phyloP scores from a whole-genome alignment of 2,113 vertebrate species.

The Megalops atlanticus region DNA sequence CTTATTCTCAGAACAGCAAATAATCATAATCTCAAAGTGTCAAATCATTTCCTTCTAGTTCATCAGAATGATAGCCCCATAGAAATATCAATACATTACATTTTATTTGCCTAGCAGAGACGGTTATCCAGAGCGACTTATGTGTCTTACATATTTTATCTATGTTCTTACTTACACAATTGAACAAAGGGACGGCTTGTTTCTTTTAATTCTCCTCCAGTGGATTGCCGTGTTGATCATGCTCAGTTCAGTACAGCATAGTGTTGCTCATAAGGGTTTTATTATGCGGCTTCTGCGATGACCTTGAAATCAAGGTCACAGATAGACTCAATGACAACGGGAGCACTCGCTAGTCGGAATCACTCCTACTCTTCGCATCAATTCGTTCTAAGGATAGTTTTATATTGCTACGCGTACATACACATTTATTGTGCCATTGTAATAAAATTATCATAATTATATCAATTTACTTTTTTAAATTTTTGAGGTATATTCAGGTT shows the following conservation, averaged over 20 bases:
- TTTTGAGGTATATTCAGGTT: too few species aligned
- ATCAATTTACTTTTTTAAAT: neutral
- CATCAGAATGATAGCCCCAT: too few species aligned
- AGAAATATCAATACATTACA: too few species aligned
- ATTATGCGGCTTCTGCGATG: constrained; percentile 62
- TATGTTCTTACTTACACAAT: too few species aligned
- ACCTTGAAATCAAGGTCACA: constrained; percentile 75
- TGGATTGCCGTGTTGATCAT: neutral
- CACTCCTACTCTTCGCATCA: constrained; percentile 15
- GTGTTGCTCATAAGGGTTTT: constrained; percentile 61
- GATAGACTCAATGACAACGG: constrained; percentile 54
- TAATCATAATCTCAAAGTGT: too few species aligned
- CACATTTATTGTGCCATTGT: too few species aligned
- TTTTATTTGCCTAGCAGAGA: too few species aligned
- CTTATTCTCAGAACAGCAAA: too few species aligned
- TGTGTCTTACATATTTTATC: too few species aligned
- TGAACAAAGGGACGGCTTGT: neutral
- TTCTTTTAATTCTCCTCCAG: neutral
- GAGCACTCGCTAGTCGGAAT: constrained; percentile 43
- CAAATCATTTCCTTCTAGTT: too few species aligned
- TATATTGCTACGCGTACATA: neutral
- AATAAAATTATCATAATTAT: neutral
- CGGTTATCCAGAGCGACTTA: too few species aligned
- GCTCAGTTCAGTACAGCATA: constrained; percentile 53
- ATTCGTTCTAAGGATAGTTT: constrained; percentile 1